Evolutionary conservation across 2,113 vertebrate species (phyloP), one percentile per base, ranked within the genome.

Genomic region (Plecturocebus donacophilus): DNA sequence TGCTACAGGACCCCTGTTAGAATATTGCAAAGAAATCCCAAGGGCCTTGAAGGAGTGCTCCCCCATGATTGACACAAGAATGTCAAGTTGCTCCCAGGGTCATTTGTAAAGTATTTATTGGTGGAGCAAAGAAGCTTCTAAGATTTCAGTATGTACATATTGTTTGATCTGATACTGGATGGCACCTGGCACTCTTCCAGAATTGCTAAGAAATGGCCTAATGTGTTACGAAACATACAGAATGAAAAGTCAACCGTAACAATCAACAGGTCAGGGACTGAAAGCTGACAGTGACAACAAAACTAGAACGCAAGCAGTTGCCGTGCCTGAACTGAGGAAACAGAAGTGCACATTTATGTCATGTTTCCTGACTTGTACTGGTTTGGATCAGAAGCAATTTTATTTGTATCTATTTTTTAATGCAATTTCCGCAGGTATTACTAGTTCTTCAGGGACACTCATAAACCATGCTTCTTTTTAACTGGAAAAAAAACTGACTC

Each of bases 401-500:
- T 97, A 96, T 45, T 9, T 89, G 71, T 86, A 77, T 93, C 61
- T 45, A 21, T 94, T 88, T 92, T 96, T 88, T 30, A 93, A 23
- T 81, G 73, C 56, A 27, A 2, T 94, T 96, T 97, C 92, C 64
- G 68, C 52, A 14, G 20, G 66, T 66, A 84, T 96, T 83, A 89
- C 66, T 84, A 85, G 23, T 97, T 70, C 93, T 98, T 98, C 20
- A 45, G 87, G 75, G 91, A 97, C 70, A 97, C 73, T 97, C 95
- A 64, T 97, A 98, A 98, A 97, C 47, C 38, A 82, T 61, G 20
- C 38, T 94, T 85, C 52, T 73, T 86, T 66, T 97, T 98, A 94
- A 64, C 91, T 85, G 70, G 40, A 5, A 38, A 61, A 4, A 91
- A 52, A n/a, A 75, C 1, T 3, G 71, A 95, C 68, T 82, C 58